Evolutionary conservation across 2,797 vertebrate species (phyloP), one percentile per base, ranked within the genome.

Genomic region (Sylvilagus floridanus): DNA sequence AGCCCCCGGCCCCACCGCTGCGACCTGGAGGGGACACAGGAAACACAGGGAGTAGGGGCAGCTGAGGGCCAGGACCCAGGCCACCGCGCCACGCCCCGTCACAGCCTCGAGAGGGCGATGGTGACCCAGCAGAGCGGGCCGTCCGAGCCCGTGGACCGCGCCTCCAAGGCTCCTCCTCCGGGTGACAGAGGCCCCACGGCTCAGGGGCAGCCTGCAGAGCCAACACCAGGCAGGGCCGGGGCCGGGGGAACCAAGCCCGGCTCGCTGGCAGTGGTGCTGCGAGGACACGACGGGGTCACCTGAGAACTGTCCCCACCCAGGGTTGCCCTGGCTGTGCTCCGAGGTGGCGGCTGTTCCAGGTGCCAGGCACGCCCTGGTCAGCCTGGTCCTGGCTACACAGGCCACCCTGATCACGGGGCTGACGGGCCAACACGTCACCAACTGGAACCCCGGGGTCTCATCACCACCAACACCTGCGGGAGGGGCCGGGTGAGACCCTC

Each of bases 361-460:
- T 1, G 14, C 13, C 0, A 0, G 7, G 42, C 42, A 42, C 42
- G 7, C 8, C 7, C 42, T 42, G 42, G 24, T 24, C 30, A 28
- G 54, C 22, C 54, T 1, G 5, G 52, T 86, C 52, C 24, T 10
- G 21, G 5, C 4, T 2, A 5, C 28, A 26, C 17, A 13, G 60
- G n/a, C 19, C 78, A 62, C n/a, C 21, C 26, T 2, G 26, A 9
- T 8, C 9, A 13, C 1, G 0, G 22, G 62, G 35, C 1, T 65
- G 35, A 47, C 30, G 14, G 10, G 52, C 52, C 13, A 8, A 81
- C n/a, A 13, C 7, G 68, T 13, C 35, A 35, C 4, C 26, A 62
- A 32, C n/a, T 0, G 22, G 42, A 50, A 65, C 24, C 47, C 62
- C 21, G 17, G 3, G 24, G 71, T 57, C 7, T 42, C 2, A 26